Evolutionary conservation across 2,113 vertebrate species (phyloP), one percentile per base, ranked within the genome.

Genomic region (Platycercus adscitus): DNA sequence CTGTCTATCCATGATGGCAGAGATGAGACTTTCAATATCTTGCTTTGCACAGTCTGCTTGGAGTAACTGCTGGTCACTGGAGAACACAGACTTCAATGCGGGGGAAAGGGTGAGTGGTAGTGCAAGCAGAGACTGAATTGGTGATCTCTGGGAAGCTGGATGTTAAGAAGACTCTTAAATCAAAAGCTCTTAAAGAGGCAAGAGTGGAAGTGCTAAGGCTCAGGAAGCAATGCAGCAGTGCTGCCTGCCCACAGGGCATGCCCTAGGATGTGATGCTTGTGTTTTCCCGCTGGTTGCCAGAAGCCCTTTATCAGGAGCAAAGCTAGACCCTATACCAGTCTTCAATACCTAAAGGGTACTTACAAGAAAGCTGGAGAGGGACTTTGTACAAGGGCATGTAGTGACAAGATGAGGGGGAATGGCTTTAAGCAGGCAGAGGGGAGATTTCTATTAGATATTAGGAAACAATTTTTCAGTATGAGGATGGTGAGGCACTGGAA

Each of bases 1-100:
- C 61, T 64, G 41, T 60, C 65, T 89, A 73, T 39, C 37, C 47
- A 1, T 11, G 31, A 6, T 73, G 66, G 25, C 39, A 50, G 60
- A 70, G 88, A 19, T 0, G 11, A 86, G 61, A 56, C 61, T 83
- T 94, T 78, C 76, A 83, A 68, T 73, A 21, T 64, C 44, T 93
- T 73, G 91, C 89, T 75, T 91, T 93, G 86, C 90, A 64, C 33
- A 56, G 85, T 88, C 93, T 86, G 77, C 80, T 61, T 43, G 76
- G 72, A 81, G 46, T 43, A 70, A 63, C 44, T 0, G 25, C 80
- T 90, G 82, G 65, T 78, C 69, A 60, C 35, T 58, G 68, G 50
- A 85, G 71, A 83, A 78, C 3, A 9, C 86, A 39, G 56, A 44
- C 37, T 86, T 77, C 44, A 47, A 68, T 26, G 25, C 31, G 64